Conservation (phyloP, 2,888 invertebrate genomes). For the Agriopis aurantiaria region DNA sequence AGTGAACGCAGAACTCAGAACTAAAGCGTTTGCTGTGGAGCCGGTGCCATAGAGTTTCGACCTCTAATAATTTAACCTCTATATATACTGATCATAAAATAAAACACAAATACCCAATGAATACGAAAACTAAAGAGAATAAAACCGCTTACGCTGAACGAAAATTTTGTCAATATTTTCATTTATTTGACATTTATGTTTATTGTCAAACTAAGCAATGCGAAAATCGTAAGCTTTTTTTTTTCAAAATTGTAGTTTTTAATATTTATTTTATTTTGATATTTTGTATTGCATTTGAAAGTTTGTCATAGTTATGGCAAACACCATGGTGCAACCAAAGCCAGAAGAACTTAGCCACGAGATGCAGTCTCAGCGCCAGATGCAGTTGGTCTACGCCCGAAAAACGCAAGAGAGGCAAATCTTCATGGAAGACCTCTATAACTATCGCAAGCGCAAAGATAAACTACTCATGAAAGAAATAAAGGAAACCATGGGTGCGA, state of each 20-base stretch:
- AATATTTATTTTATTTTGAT: conserved; percentile 5
- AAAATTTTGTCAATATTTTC: too few relatives aligned
- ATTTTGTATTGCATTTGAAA: not conserved
- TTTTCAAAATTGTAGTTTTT: conserved; percentile 68
- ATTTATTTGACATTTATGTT: conserved; percentile 2
- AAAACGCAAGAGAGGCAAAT: conserved; percentile 66
- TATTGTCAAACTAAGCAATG: conserved; percentile 18
- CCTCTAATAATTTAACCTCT: too few relatives aligned
- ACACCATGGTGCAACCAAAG: conserved; percentile 55
- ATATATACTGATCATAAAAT: not conserved
- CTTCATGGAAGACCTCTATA: conserved; percentile 75
- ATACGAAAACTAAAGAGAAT: not conserved
- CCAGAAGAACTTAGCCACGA: conserved; percentile 59
- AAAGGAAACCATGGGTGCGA: conserved; percentile 65
- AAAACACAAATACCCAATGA: not conserved
- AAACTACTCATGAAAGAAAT: conserved; percentile 54
- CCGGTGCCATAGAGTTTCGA: too few relatives aligned
- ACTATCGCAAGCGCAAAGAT: conserved; percentile 57
- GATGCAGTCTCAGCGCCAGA: conserved; percentile 53
- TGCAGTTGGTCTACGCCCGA: conserved; percentile 66
- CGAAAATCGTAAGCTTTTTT: conserved; percentile 35
- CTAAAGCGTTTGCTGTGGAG: too few relatives aligned
- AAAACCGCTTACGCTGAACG: too few relatives aligned
- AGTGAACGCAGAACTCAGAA: too few relatives aligned
- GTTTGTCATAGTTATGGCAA: not conserved